phyloP scores from a whole-genome alignment of 2,888 invertebrate species.

The Chrysomela aeneicollis region DNA sequence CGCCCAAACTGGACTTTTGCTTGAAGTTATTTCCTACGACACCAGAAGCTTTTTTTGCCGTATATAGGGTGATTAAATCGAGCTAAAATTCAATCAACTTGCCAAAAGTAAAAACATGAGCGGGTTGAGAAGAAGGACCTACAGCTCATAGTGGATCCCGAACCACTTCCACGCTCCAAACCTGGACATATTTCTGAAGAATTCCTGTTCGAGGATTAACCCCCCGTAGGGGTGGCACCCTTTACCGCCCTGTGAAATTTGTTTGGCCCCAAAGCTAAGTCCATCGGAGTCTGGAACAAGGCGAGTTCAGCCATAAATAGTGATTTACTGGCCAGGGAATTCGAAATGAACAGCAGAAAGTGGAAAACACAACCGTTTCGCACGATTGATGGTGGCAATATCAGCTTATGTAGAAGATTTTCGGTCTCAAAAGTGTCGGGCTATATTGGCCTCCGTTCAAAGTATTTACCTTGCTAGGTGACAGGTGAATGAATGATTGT shows the following conservation, averaged over 20 bases:
- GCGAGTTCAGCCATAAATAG: slow-evolving; percentile 25
- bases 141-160: too few relatives aligned
- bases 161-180: too few relatives aligned
- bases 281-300: slow-evolving; percentile 5
- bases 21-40: too few relatives aligned
- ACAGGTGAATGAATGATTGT: background rate
- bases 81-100: too few relatives aligned
- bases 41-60: too few relatives aligned
- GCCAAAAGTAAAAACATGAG: too few relatives aligned
- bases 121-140: too few relatives aligned
- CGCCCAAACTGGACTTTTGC: too few relatives aligned
- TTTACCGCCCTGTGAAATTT: background rate
- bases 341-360: slow-evolving; percentile 24
- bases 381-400: slow-evolving; percentile 27
- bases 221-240: too few relatives aligned
- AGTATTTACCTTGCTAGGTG: background rate
- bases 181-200: too few relatives aligned
- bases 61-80: too few relatives aligned
- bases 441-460: background rate
- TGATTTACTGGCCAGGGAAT: slow-evolving; percentile 26
- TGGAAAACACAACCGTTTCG: slow-evolving; percentile 22
- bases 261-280: background rate
- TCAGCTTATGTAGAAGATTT: background rate
- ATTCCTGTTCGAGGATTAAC: too few relatives aligned
- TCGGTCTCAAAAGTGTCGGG: background rate